These are phyloP conservation scores for Temnothorax ravouxi DNA, from an alignment of 2,888 invertebrate genomes.

Conservation along the genomic window DNA sequence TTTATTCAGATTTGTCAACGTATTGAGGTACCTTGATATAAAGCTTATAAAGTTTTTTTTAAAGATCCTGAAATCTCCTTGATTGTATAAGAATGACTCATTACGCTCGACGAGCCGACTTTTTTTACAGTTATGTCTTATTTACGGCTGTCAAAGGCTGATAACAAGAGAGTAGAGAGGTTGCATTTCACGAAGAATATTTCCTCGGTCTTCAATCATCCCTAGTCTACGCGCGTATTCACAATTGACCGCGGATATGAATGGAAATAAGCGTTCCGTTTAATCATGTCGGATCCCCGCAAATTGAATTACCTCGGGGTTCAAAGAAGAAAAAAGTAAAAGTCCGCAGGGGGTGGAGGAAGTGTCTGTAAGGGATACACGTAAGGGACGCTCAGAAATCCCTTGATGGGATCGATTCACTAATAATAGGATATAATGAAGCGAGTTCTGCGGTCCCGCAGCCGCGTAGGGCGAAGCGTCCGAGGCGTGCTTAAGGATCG, in stretches of 20 bases:
- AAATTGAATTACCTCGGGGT: conserved; percentile 72
- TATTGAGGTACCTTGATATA: background rate
- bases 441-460: conserved; percentile 54
- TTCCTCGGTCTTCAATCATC: conserved; percentile 32
- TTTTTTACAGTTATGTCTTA: background rate
- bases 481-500: conserved; percentile 66
- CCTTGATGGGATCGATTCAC: conserved; percentile 57
- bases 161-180: background rate
- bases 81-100: background rate
- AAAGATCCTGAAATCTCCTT: background rate
- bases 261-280: conserved; percentile 69
- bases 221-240: conserved; percentile 17
- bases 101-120: background rate
- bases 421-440: conserved; percentile 75
- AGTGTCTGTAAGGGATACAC: conserved; percentile 26
- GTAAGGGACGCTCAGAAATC: conserved; percentile 56
- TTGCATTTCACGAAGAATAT: conserved; percentile 20
- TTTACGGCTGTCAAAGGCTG: background rate
- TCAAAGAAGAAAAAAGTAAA: conserved; percentile 42
- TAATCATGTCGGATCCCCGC: conserved; percentile 68
- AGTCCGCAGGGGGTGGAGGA: background rate
- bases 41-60: conserved; percentile 1
- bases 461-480: conserved; percentile 2
- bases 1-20: conserved; percentile 16
- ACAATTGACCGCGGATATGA: conserved; percentile 46